Conservation (phyloP, 2,797 vertebrate species). For the Melanotaenia boesemani region DNA sequence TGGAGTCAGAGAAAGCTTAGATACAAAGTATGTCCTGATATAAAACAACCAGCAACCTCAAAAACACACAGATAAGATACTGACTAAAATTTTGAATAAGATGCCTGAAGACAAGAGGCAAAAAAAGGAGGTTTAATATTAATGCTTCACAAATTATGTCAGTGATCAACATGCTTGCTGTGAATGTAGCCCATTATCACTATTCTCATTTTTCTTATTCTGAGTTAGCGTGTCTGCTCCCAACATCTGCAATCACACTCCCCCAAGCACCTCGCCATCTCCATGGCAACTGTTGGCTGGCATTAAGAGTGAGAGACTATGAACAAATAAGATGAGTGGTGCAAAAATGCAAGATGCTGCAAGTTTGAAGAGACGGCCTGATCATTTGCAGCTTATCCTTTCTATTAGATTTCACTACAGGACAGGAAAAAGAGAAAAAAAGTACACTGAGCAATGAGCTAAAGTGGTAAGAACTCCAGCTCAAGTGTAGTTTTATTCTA, state of each 20-base stretch:
- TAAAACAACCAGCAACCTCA: neutral
- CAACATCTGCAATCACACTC: conserved; percentile 84
- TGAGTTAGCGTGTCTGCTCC: conserved; percentile 73
- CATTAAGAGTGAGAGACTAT: conserved; percentile 71
- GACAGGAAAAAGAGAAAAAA: neutral
- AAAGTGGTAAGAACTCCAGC: neutral
- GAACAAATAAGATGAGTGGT: conserved; percentile 49
- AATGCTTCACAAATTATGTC: conserved; percentile 6
- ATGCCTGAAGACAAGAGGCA: neutral
- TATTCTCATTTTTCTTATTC: conserved; percentile 61
- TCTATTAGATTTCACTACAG: neutral
- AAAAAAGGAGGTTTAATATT: neutral
- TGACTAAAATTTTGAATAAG: neutral
- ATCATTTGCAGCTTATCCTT: neutral
- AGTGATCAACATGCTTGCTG: neutral
- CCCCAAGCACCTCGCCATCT: conserved; percentile 88
- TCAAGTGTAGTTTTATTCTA: conserved; percentile 12
- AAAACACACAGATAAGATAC: neutral
- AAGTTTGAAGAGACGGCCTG: conserved; percentile 26
- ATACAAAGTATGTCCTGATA: conserved; percentile 6
- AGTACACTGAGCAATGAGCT: neutral
- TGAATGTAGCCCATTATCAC: conserved; percentile 44
- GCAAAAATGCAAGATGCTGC: conserved; percentile 49
- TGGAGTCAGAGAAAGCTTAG: conserved; percentile 34
- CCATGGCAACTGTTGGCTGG: conserved; percentile 91